Evolutionary conservation across 2,888 invertebrate genomes (phyloP), one percentile per base, ranked within the genome.

Genomic region (Galerucella calmariensis): DNA sequence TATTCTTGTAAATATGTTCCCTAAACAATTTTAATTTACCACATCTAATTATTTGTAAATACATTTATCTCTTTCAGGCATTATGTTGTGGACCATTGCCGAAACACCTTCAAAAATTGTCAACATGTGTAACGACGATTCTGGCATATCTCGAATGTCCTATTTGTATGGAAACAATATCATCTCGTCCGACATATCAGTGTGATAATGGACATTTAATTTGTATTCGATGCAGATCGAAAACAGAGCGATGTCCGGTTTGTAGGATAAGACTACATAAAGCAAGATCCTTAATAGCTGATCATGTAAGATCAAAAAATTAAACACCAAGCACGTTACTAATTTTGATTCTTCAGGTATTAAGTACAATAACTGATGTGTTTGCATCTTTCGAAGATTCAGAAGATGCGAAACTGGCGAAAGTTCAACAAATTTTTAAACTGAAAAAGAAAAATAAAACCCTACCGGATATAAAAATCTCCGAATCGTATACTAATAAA

Each of bases 141-240:
- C 84, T 91, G 62, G 83, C 87, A 68, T 86, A 89, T 78, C 85
- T 92, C 77, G 92, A 92, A 82, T 92, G 92, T 81, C 92, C 92
- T 24, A 89, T 92, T 62, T 92, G 92, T 81, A 86, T 91, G 79
- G 90, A 92, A 78, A 91, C 90, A 69, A 91, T 92, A 74, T 84
- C 88, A 74, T 84, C 88, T 56, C 90, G 92, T 12, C 92, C 92
- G 5, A 90, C 90, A 0, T 89, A 90, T 78, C 92, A 92, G 82
- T 92, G 92, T 81, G 90, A 91, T 71, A 91, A 92, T 81, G 92
- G 92, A 0, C 92, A 92, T 83, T 87, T 92, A 76, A 88, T 92
- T 63, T 92, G 92, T 83, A 87, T 89, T 51, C 88, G 88, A 74
- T 92, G 92, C 81, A 89, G 91, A 80, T 87, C 90, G 16, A 90